phyloP scores from a whole-genome alignment of 2,113 vertebrate species.

The Alosa alosa region DNA sequence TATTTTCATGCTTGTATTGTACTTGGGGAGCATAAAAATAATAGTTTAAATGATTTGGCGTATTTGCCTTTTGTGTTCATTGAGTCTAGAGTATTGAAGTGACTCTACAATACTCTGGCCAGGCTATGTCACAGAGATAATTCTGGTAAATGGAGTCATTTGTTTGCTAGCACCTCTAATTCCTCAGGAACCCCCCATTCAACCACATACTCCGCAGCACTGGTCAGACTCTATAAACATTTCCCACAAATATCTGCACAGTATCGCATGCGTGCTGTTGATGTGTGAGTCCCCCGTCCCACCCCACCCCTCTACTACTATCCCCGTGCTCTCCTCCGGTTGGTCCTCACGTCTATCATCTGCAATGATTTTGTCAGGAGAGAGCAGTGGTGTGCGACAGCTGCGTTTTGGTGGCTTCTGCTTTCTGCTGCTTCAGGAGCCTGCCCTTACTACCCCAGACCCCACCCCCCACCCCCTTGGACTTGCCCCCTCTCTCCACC shows the following conservation, averaged over 20 bases:
- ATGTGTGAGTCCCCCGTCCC: background rate
- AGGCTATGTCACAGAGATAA: background rate
- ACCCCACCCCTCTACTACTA: background rate
- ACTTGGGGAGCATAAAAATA: background rate
- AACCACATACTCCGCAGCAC: background rate
- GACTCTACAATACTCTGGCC: background rate
- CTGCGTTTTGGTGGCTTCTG: slow-evolving; percentile 26
- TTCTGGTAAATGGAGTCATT: background rate
- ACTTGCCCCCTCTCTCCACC: background rate
- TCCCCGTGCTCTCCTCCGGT: background rate
- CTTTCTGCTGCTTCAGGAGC: background rate
- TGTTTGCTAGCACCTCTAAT: background rate
- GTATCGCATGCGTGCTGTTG: background rate
- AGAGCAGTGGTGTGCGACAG: slow-evolving; percentile 7
- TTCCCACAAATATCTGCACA: background rate
- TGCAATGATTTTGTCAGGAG: background rate
- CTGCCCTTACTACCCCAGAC: background rate
- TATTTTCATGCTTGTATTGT: slow-evolving; percentile 2
- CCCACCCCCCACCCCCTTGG: background rate
- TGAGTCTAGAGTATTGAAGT: background rate
- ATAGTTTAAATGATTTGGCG: background rate
- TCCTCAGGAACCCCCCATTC: background rate
- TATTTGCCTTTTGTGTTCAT: background rate
- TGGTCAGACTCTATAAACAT: background rate
- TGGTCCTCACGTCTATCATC: background rate